Evolutionary conservation across 2,113 vertebrate species (phyloP).

Genomic region (Peromyscus leucopus): DNA sequence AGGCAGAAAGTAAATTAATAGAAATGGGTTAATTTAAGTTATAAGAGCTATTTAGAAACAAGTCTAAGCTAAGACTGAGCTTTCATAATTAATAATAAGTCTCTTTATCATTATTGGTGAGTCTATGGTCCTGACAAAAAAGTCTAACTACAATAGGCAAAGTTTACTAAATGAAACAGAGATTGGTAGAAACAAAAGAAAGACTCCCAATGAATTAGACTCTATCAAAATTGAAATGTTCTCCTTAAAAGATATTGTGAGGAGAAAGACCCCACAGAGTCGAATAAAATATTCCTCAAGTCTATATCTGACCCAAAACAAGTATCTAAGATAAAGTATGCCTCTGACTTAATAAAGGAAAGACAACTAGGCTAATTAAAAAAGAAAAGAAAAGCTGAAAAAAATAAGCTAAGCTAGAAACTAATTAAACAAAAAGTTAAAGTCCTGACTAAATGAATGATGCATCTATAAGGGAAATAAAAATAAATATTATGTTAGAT

Average conservation of each 20-base stretch:
- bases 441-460: neutral
- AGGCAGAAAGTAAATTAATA: too few species aligned
- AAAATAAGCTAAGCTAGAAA: neutral
- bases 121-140: too few species aligned
- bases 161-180: neutral
- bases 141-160: neutral
- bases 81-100: too few species aligned
- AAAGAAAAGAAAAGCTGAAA: neutral
- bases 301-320: neutral
- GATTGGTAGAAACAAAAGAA: neutral
- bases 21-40: too few species aligned
- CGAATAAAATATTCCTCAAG: neutral
- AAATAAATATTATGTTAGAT: neutral
- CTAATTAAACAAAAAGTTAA: neutral
- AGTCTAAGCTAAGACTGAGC: too few species aligned
- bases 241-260: neutral
- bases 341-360: neutral
- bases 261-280: neutral
- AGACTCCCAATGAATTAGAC: neutral
- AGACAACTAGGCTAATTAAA: neutral
- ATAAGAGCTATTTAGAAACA: too few species aligned
- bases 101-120: too few species aligned
- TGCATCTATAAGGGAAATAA: neutral
- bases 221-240: constrained; percentile 18
- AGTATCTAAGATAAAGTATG: neutral